A percentile compares a stretch with the other conserved stretches of the same genome.
phyloP scores from a whole-genome alignment of 2,888 invertebrate species.

The Tetrapedia diversipes region DNA sequence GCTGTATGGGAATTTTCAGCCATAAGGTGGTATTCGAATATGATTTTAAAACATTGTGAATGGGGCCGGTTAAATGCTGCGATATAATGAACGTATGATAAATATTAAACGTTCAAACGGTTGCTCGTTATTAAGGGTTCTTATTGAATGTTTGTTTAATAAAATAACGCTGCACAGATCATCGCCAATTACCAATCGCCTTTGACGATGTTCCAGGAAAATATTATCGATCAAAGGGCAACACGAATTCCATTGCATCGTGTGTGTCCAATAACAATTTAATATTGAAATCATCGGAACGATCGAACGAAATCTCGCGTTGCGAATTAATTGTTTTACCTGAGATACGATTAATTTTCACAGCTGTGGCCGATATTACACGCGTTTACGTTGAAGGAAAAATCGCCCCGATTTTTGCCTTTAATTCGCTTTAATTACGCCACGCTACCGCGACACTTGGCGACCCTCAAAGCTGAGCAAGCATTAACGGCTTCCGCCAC shows the following conservation, averaged over 20 bases:
- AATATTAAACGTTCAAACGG: slow-evolving; percentile 16
- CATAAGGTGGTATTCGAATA: background rate
- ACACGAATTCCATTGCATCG: background rate
- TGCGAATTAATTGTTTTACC: background rate
- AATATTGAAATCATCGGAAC: background rate
- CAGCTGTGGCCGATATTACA: too few species aligned
- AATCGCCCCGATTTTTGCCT: slow-evolving; percentile 1
- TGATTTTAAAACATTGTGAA: background rate
- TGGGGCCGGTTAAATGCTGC: background rate
- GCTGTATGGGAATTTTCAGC: background rate
- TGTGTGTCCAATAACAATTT: background rate
- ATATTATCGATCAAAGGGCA: background rate
- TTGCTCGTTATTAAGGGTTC: background rate
- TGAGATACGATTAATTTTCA: too few species aligned
- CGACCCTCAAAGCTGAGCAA: slow-evolving; percentile 28
- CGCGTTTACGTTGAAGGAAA: background rate
- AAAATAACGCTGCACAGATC: background rate
- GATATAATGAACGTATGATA: background rate
- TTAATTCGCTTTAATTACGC: slow-evolving; percentile 24
- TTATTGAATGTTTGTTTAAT: slow-evolving; percentile 9
- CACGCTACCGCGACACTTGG: slow-evolving; percentile 28
- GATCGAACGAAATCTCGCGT: background rate
- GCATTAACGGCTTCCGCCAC: slow-evolving; percentile 26
- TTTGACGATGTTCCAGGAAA: background rate
- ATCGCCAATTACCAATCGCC: background rate